Conservation (phyloP, 2,888 invertebrate genomes). For the Synergus itoensis region DNA sequence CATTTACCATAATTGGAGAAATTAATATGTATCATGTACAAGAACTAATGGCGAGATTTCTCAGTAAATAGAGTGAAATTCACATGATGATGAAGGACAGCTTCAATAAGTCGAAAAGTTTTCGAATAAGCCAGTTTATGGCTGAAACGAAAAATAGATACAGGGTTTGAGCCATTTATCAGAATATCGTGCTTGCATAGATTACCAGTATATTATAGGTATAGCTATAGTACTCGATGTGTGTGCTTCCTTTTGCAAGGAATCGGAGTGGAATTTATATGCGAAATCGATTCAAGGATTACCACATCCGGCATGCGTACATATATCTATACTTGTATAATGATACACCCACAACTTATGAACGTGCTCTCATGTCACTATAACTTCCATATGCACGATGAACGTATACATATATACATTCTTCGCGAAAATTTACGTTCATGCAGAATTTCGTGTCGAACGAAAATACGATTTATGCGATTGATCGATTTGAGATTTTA, state of each 20-base stretch:
- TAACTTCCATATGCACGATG: constrained; percentile 18
- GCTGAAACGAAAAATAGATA: constrained; percentile 19
- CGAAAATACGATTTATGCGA: constrained; percentile 38
- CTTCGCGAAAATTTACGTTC: constrained; percentile 16
- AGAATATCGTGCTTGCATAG: constrained; percentile 37
- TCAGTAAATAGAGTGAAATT: background rate
- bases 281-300: constrained; percentile 43
- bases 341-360: constrained; percentile 22
- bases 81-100: background rate
- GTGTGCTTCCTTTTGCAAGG: constrained; percentile 29
- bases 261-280: constrained; percentile 42
- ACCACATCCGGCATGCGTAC: constrained; percentile 38
- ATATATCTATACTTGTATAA: constrained; percentile 23
- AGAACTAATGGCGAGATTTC: background rate
- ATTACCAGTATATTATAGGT: constrained; percentile 37
- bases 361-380: constrained; percentile 24
- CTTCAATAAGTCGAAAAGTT: background rate
- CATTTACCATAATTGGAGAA: no score
- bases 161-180: constrained; percentile 14
- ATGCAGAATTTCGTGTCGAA: constrained; percentile 34
- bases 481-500: constrained; percentile 41
- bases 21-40: no score
- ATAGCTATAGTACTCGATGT: background rate
- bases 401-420: background rate
- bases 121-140: background rate